Conservation (phyloP, 2,113 vertebrate genomes). For the Sula dactylatra region DNA sequence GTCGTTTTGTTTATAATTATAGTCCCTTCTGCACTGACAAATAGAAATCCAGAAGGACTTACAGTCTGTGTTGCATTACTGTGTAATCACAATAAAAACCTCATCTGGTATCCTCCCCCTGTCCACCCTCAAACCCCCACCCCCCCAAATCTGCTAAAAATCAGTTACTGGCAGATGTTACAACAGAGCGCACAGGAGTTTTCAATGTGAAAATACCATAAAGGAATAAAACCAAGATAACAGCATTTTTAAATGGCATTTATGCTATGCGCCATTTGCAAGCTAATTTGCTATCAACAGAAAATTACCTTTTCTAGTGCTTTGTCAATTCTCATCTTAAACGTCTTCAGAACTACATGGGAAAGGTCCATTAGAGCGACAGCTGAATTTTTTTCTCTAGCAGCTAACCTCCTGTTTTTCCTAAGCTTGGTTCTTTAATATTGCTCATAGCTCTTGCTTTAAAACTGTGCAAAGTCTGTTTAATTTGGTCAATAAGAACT, state of each 20-base stretch:
- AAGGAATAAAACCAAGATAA: not conserved
- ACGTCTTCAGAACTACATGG: not conserved
- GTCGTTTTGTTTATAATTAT: not conserved
- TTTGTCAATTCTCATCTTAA: not conserved
- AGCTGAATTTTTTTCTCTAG: not conserved
- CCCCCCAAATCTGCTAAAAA: not conserved
- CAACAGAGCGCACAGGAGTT: accelerated
- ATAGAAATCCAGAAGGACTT: not conserved
- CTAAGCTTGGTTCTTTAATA: not conserved
- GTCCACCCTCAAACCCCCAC: too few relatives aligned
- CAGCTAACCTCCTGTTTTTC: not conserved
- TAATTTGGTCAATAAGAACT: not conserved
- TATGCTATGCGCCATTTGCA: not conserved
- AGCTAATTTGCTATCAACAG: not conserved
- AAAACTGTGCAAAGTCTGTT: not conserved
- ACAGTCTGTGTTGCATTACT: not conserved
- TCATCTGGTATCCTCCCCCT: not conserved
- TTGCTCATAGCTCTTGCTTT: not conserved
- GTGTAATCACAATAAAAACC: not conserved
- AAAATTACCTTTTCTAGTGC: not conserved
- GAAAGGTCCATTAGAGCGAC: not conserved
- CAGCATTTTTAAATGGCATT: not conserved
- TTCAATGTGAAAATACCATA: not conserved
- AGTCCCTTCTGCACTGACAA: not conserved
- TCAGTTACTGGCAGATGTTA: not conserved